Evolutionary conservation across 2,888 invertebrate genomes (phyloP), one percentile per base, ranked within the genome.

Genomic region (Miltochrista miniata): DNA sequence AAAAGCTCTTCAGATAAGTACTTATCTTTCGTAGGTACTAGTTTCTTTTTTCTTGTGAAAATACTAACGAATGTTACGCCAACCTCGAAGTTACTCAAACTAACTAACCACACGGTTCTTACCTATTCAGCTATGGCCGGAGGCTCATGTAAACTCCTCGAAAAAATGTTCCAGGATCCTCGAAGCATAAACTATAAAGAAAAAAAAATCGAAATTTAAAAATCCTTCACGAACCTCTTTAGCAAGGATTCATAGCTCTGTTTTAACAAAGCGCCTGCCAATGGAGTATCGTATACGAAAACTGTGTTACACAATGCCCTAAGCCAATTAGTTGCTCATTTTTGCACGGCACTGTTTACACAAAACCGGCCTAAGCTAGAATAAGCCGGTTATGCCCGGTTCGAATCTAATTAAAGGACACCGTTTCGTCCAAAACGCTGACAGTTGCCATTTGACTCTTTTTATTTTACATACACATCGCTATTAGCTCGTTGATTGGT

Each of bases 321-420:
- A 89, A 90, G 90, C 90, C 90, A 90, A 89, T 90, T 90, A 90
- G 89, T 79, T 86, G 86, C 82, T 85, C 85, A 89, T 88, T 89
- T 90, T 90, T 90, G 83, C 84, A 79, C 81, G 85, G 77, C 72
- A 73, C 75, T 78, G 76, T 82, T 79, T 80, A 77, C 80, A 75
- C 75, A 74, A 50, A 76, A 79, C 75, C 67, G 76, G 82, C 80
- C 83, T 89, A 85, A 90, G 89, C 90, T 81, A 85, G 82, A 81
- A 78, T 90, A 90, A 90, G 88, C 90, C 88, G 84, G 87, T 87
- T 90, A 88, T 83, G 77, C 75, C 79, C 85, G 79, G 79, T 81
- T 85, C 86, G 85, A 90, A 90, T 90, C 90, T 90, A 90, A 90
- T 90, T 90, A 90, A 88, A 88, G 86, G 85, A 79, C 84, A 79